Percentiles rank a stretch among this genome's conserved stretches.
These are phyloP conservation scores for Prenolepis imparis DNA, from an alignment of 2,888 invertebrate genomes.

Conservation along the genomic window DNA sequence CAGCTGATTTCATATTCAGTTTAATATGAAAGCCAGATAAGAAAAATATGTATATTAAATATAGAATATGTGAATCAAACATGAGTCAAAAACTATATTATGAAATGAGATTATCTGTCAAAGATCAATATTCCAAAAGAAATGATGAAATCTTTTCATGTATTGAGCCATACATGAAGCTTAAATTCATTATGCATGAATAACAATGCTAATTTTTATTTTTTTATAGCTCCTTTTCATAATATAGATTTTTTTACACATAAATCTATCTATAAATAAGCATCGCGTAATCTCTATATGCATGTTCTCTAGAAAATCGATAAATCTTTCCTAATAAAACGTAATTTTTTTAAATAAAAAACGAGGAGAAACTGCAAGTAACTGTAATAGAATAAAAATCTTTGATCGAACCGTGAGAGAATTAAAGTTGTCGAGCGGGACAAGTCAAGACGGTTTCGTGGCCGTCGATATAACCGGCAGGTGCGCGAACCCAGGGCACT, in stretches of 20 bases:
- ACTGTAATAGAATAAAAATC: background rate
- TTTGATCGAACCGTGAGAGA: background rate
- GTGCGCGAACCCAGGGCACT: slow-evolving; percentile 37
- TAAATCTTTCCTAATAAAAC: too few species aligned
- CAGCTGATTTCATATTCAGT: background rate
- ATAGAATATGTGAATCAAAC: background rate
- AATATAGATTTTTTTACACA: background rate
- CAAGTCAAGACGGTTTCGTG: slow-evolving; percentile 2
- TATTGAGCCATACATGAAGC: background rate
- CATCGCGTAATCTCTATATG: background rate
- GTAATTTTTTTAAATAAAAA: background rate
- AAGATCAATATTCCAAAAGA: background rate
- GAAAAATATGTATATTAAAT: background rate
- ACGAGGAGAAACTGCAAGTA: too few species aligned
- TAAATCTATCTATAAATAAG: background rate
- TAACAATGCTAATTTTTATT: background rate
- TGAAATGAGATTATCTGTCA: background rate
- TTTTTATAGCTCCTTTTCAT: background rate
- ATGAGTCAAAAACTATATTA: too few species aligned
- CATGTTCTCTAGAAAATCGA: background rate
- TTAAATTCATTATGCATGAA: slow-evolving; percentile 20
- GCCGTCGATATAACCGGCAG: slow-evolving; percentile 33
- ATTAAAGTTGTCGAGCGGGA: background rate
- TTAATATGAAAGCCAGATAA: background rate
- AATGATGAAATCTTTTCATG: background rate